phyloP scores from a whole-genome alignment of 2,113 vertebrate species.

The Amphiprion percula region DNA sequence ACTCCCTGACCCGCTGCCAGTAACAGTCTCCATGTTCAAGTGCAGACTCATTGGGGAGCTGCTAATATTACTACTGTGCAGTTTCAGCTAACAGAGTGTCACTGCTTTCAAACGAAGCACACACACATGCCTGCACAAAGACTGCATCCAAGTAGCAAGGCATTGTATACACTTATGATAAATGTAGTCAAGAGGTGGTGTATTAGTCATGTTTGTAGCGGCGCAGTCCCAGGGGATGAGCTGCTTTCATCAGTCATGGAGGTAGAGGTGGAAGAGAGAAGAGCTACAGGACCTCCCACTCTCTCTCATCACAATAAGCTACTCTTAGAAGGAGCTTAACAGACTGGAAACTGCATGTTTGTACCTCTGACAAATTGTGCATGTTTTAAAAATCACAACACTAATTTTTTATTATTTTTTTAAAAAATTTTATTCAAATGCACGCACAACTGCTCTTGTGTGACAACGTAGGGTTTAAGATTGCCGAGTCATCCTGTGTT shows the following conservation, averaged over 20 bases:
- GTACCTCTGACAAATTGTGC: not conserved
- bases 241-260: constrained; percentile 53
- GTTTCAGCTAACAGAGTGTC: constrained; percentile 34
- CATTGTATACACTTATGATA: constrained; percentile 26
- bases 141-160: constrained; percentile 40
- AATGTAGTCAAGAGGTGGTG: constrained; percentile 41
- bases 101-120: constrained; percentile 22
- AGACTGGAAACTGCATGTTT: constrained; percentile 4
- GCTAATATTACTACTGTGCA: constrained; percentile 58
- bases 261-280: constrained; percentile 36
- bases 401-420: too few species aligned
- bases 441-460: too few species aligned
- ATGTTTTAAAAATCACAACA: too few species aligned
- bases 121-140: constrained; percentile 18
- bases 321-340: constrained; percentile 17
- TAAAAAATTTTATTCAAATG: too few species aligned
- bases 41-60: constrained; percentile 60
- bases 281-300: constrained; percentile 16
- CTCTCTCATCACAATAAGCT: constrained; percentile 31
- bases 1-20: constrained; percentile 57
- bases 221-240: constrained; percentile 46
- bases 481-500: not conserved
- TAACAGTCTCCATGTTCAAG: constrained; percentile 55
- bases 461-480: not conserved
- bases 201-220: constrained; percentile 62